These are phyloP conservation scores for Drosophila paranaensis DNA, from an alignment of 2,888 invertebrate genomes.

Conservation along the genomic window DNA sequence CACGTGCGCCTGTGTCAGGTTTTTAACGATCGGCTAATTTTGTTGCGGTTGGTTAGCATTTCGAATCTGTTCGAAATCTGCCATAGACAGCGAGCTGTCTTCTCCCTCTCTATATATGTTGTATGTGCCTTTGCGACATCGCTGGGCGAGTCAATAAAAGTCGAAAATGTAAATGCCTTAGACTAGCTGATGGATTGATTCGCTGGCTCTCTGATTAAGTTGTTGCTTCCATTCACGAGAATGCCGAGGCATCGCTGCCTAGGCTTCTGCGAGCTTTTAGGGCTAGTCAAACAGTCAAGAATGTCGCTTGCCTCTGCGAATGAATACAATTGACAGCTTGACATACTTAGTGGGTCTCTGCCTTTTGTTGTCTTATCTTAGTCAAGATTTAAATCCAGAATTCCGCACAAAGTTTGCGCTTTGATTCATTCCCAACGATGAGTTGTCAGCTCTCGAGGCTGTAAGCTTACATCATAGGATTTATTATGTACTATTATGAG, in stretches of 20 bases:
- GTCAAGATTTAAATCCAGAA: background rate
- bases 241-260: background rate
- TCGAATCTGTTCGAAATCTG: constrained; percentile 43
- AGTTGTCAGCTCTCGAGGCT: background rate
- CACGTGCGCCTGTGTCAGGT: constrained; percentile 79
- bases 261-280: background rate
- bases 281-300: constrained; percentile 10
- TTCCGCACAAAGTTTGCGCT: background rate
- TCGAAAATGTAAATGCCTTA: constrained; percentile 46
- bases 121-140: constrained; percentile 43
- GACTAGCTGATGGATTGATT: constrained; percentile 73
- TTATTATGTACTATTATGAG: background rate
- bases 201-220: constrained; percentile 62
- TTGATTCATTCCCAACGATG: background rate
- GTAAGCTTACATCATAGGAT: background rate
- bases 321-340: constrained; percentile 26
- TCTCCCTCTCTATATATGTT: constrained; percentile 7
- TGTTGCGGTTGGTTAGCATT: constrained; percentile 32
- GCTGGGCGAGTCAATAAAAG: constrained; percentile 45
- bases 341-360: constrained; percentile 24
- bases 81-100: constrained; percentile 14
- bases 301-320: background rate
- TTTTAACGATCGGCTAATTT: constrained; percentile 79
- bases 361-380: constrained; percentile 9
- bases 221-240: constrained; percentile 61